Evolutionary conservation across 2,888 invertebrate species (phyloP).

Genomic region (Hipparchia semele): DNA sequence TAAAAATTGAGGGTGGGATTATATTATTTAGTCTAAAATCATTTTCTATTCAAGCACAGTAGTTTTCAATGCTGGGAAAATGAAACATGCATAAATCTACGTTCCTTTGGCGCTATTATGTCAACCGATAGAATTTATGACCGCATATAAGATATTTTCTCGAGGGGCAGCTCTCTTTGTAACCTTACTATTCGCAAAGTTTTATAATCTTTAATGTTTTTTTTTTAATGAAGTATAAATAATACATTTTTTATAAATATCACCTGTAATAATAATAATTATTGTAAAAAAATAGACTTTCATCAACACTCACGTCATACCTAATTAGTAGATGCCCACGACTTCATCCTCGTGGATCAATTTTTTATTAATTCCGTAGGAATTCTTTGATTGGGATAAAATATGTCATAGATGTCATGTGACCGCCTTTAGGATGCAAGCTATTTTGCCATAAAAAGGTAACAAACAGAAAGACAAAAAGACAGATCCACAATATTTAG

Average conservation of each 20-base stretch:
- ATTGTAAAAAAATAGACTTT: too few species aligned
- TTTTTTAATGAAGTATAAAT: not conserved
- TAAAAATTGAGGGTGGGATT: not conserved
- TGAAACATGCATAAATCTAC: constrained; percentile 79
- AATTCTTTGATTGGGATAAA: too few species aligned
- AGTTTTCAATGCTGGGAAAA: constrained; percentile 50
- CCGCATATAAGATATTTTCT: constrained; percentile 76
- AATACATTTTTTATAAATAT: too few species aligned
- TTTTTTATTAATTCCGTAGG: too few species aligned
- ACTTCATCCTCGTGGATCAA: too few species aligned
- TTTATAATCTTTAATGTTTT: not conserved
- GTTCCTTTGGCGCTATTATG: constrained; percentile 78
- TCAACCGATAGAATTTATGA: constrained; percentile 80
- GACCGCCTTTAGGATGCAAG: too few species aligned
- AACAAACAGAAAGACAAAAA: not conserved
- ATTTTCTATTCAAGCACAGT: not conserved
- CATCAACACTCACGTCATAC: too few species aligned
- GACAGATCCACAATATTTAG: too few species aligned
- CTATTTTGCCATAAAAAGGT: not conserved
- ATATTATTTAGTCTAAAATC: not conserved
- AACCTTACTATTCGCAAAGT: constrained; percentile 31
- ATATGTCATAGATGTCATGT: too few species aligned
- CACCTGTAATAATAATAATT: too few species aligned
- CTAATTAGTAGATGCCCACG: too few species aligned
- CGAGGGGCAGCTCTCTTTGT: constrained; percentile 65